Conservation (phyloP, 2,888 invertebrate genomes). For the Chesias legatella region DNA sequence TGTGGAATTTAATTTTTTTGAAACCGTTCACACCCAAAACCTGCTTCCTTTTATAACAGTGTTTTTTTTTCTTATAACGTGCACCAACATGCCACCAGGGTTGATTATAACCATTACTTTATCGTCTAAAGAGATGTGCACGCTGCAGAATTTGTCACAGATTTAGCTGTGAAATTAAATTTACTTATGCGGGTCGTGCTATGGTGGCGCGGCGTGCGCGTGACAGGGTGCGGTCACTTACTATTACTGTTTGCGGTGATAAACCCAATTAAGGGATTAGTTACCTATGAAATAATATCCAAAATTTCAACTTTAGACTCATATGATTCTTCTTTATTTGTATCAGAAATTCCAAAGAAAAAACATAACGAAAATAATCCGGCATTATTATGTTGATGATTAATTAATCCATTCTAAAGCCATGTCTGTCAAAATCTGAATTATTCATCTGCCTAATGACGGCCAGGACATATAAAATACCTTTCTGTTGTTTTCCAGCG, state of each 20-base stretch:
- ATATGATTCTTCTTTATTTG: too few species aligned
- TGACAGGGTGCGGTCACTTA: conserved; percentile 62
- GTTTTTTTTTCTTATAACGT: too few species aligned
- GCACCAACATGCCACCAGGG: too few species aligned
- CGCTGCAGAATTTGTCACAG: conserved; percentile 58
- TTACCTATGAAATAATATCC: conserved; percentile 28
- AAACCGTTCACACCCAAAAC: too few species aligned
- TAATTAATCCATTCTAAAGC: conserved; percentile 45
- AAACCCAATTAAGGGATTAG: conserved; percentile 41
- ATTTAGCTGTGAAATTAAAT: conserved; percentile 60
- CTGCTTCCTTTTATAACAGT: too few species aligned
- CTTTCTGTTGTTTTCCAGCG: conserved; percentile 56
- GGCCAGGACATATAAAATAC: conserved; percentile 60
- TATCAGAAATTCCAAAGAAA: too few species aligned
- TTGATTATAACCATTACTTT: neutral
- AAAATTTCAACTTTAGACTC: too few species aligned
- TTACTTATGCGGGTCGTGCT: conserved; percentile 56
- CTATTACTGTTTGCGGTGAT: conserved; percentile 44
- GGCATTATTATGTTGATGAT: conserved; percentile 21
- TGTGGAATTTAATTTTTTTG: too few species aligned
- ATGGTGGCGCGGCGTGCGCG: conserved; percentile 39
- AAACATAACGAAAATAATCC: too few species aligned
- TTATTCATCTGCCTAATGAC: conserved; percentile 65
- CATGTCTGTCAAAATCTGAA: conserved; percentile 49
- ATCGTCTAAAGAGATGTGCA: conserved; percentile 11